Evolutionary conservation across 2,113 vertebrate species (phyloP).

Genomic region (Crocuta crocuta): DNA sequence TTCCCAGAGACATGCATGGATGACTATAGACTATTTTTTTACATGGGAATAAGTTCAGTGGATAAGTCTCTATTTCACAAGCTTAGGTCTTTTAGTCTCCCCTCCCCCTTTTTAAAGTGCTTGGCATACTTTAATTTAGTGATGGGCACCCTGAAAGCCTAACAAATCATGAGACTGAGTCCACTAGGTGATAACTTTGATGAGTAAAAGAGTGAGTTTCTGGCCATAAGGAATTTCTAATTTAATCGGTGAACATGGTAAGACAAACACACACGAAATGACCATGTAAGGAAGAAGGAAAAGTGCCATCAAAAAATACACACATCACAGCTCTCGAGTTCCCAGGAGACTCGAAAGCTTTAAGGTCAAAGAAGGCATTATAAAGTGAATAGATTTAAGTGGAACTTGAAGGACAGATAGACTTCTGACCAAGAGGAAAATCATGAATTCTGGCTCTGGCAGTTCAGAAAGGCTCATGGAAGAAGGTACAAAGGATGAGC

Average conservation of each 20-base stretch:
- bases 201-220: neutral
- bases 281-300: neutral
- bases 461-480: neutral
- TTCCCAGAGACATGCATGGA: neutral
- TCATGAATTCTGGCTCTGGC: neutral
- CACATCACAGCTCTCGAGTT: neutral
- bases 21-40: neutral
- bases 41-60: neutral
- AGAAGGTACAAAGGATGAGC: neutral
- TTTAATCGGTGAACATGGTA: neutral
- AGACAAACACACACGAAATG: neutral
- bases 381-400: neutral
- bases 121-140: constrained; percentile 1
- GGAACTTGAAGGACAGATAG: neutral
- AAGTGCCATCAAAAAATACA: neutral
- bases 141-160: neutral
- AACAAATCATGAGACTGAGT: neutral
- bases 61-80: neutral
- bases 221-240: neutral
- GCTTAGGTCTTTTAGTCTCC: neutral
- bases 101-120: neutral
- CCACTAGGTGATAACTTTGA: neutral
- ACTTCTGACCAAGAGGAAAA: neutral
- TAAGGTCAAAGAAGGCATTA: neutral
- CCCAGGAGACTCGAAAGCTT: neutral